Percentiles rank a stretch among this genome's conserved stretches.
phyloP scores from a whole-genome alignment of 2,888 invertebrate species.

The Ormyrus thymus region DNA sequence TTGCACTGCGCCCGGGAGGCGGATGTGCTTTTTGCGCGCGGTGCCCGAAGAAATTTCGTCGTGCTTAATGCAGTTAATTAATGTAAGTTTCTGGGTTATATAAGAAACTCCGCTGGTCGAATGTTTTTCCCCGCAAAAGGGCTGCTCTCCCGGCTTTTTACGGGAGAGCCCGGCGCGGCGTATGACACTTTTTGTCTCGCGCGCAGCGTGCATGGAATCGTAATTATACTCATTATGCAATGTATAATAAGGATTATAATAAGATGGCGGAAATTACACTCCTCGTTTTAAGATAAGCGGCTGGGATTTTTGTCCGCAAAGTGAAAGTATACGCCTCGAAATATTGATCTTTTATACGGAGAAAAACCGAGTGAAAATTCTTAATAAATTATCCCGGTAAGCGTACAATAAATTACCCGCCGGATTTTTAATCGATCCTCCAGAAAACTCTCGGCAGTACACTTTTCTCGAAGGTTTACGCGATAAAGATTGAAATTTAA shows the following conservation, averaged over 20 bases:
- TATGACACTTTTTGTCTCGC: too few relatives aligned
- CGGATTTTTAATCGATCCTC: not conserved
- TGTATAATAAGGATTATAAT: slow-evolving; percentile 16
- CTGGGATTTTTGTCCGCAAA: not conserved
- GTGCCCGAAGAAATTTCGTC: not conserved
- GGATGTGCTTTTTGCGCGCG: not conserved
- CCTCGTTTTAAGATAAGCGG: slow-evolving; percentile 50
- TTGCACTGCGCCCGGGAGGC: too few relatives aligned
- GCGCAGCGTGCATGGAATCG: not conserved
- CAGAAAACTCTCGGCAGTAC: not conserved
- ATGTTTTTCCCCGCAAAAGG: too few relatives aligned
- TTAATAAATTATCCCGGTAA: not conserved
- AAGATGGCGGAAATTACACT: slow-evolving; percentile 47
- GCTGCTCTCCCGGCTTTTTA: not conserved
- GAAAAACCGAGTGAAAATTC: not conserved
- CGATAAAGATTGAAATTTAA: too few relatives aligned
- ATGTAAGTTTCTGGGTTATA: not conserved
- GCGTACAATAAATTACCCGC: not conserved
- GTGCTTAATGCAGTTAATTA: not conserved
- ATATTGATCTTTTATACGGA: too few relatives aligned
- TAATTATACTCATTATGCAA: slow-evolving; percentile 22
- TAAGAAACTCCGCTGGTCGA: too few relatives aligned
- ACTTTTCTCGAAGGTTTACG: too few relatives aligned
- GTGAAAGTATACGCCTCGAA: not conserved
- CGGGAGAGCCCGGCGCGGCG: too few relatives aligned